Percentiles rank a stretch among this genome's conserved stretches.
Conservation (phyloP, 2,113 vertebrate genomes). For the Dromiciops gliroides region DNA sequence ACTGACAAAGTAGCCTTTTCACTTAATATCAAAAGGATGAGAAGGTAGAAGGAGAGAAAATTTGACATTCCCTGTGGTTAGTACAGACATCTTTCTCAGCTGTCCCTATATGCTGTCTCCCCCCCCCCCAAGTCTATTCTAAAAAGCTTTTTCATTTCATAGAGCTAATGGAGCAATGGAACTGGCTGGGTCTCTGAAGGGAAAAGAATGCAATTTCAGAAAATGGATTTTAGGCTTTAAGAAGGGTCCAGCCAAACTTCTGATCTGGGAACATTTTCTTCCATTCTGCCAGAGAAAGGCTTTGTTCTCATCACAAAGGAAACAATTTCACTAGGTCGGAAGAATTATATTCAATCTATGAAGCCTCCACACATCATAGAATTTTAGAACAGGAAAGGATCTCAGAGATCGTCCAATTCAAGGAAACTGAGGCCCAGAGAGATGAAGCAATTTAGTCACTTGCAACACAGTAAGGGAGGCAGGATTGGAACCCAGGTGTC, state of each 20-base stretch:
- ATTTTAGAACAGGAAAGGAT: constrained; percentile 24
- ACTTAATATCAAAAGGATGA: neutral
- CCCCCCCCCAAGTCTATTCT: neutral
- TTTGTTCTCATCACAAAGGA: constrained; percentile 32
- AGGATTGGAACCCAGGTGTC: neutral
- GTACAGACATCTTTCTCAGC: neutral
- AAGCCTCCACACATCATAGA: constrained; percentile 31
- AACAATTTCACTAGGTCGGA: constrained; percentile 32
- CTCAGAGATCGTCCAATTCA: constrained; percentile 41
- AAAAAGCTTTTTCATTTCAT: constrained; percentile 37
- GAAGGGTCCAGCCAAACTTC: constrained; percentile 51
- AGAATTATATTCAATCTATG: constrained; percentile 7
- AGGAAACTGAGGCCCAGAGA: constrained; percentile 22
- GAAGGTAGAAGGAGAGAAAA: neutral
- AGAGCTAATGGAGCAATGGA: constrained; percentile 10
- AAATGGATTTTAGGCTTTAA: constrained; percentile 60
- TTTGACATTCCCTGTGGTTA: neutral
- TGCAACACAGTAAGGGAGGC: neutral
- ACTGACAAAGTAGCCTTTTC: constrained; percentile 9
- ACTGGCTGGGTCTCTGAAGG: constrained; percentile 34
- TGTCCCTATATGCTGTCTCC: neutral
- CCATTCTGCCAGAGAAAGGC: constrained; percentile 26
- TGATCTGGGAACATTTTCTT: constrained; percentile 47
- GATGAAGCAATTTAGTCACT: neutral
- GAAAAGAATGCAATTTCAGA: constrained; percentile 54